Base-by-base conservation (phyloP, 2,888 invertebrate genomes). In the Suillia variegata region DNA sequence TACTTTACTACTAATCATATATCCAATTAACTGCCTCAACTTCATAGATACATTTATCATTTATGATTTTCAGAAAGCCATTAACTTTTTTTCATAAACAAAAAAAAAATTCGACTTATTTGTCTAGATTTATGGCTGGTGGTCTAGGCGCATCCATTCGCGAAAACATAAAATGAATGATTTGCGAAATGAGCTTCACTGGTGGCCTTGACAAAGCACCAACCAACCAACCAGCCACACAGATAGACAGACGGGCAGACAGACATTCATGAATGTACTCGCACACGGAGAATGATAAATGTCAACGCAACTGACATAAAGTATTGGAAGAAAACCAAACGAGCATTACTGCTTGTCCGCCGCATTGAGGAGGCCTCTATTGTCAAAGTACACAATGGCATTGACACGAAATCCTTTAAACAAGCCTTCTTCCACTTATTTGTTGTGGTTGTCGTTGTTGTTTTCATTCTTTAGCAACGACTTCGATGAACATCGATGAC, bases 221-320 rank as follows among this genome's bases (percentile, higher is more conserved):
- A 34, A 38, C 58, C 59, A 49, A 54, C 49, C 59, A 12, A 13
- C 55, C 34, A 63, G 38, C 42, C 48, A 48, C 34, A 49, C 13
- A 58, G 38, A 18, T 24, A 42, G 49, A 15, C 33, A 5, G 4
- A 34, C 22, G 34, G 49, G 21, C 2, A 58, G 33, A 18, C 54
- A 59, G n/a, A 56, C 26, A 26, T 10, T 6, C 26, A 26, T 10
- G n/a, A n/a, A 26, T 10, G n/a, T 48, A 48, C 22, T 17, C 22
- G n/a, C 31, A 24, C 15, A 50, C 3, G 5, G 13, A 24, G 4
- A 73, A 77, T 77, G 77, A 75, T 76, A 77, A 77, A 75, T 77
- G 75, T 75, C 75, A 77, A 70, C 72, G 71, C 69, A 70, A 69
- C 69, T 72, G 76, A 76, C 74, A 70, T 73, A 76, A 74, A 74